Evolutionary conservation across 2,888 invertebrate species (phyloP), one percentile per base, ranked within the genome.

Genomic region (Aphelenchoides bicaudatus): DNA sequence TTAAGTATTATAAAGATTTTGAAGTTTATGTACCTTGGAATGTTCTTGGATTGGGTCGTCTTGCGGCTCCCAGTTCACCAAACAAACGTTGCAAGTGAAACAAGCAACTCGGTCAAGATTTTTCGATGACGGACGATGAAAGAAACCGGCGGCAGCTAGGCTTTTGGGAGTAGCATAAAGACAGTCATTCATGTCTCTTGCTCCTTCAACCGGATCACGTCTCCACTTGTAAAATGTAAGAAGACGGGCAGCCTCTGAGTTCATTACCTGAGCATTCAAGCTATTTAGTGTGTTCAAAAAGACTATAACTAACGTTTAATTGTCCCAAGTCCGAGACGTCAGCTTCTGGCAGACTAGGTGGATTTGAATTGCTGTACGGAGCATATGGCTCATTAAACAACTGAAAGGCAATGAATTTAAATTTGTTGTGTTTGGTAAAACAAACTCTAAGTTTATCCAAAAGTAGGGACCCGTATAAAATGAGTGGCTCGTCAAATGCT

Each of bases 31-130:
- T 10, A 34, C 34, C n/a, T n/a, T n/a, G n/a, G n/a, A 34, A 28
- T 54, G 55, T 23, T 54, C 55, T 39, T 43, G 55, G 13, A 23
- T 23, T 5, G 93, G 93, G 79, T 93, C 92, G 81, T 93, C 92
- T 0, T 90, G 89, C 74, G 91, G 88, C 82, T 93, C 93, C 93
- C 93, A 93, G 82, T 89, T 39, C 4, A 93, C 91, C 25, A 93
- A 85, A 79, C 92, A 93, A 8, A 92, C 90, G 74, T 87, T 88
- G 80, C 93, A 93, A 0, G 90, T 90, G 81, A 93, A 93, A 80
- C 93, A 93, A 89, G 92, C 89, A 5, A 91, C 92, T 64, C 92
- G 85, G 82, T 93, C 93, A 79, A 91, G 91, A 2, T 91, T 91
- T 28, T 87, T 86, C 2, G 87, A 85, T 55, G 89, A 88, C 0